These are phyloP conservation scores for Delia radicum DNA, from an alignment of 1,140 invertebrate genomes.

Conservation along the genomic window DNA sequence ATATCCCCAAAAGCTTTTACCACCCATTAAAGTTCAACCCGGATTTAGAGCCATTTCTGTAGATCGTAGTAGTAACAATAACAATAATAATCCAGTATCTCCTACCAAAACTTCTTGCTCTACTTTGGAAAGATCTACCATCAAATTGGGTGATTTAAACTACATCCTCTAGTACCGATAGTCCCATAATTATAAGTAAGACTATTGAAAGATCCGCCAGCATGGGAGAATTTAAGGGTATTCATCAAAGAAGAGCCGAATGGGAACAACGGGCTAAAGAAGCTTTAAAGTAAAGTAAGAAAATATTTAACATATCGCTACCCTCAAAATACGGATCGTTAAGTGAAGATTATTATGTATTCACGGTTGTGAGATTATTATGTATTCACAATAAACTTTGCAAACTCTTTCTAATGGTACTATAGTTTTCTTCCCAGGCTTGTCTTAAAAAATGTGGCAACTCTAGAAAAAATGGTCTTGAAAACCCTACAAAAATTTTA, in stretches of 20 bases:
- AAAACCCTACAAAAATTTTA: no score
- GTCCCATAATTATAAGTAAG: conserved; percentile 29
- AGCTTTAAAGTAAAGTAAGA: conserved; percentile 56
- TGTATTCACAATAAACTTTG: no score
- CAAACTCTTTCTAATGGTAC: no score
- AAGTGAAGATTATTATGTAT: no score
- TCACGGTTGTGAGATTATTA: no score
- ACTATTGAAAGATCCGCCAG: conserved; percentile 49
- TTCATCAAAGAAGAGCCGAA: conserved; percentile 71
- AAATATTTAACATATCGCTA: no score
- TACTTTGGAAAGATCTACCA: conserved; percentile 20
- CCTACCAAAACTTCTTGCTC: neutral
- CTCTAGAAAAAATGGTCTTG: no score
- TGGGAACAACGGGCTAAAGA: conserved; percentile 73
- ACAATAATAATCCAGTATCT: conserved; percentile 26
- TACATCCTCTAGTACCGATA: neutral
- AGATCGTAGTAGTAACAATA: conserved; percentile 31
- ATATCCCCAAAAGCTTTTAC: conserved; percentile 34
- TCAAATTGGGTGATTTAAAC: neutral
- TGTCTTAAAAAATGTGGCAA: no score
- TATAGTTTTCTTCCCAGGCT: no score
- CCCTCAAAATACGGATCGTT: no score
- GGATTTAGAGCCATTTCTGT: conserved; percentile 25
- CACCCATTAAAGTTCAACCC: conserved; percentile 40
- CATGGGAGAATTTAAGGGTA: conserved; percentile 63